phyloP scores from a whole-genome alignment of 2,888 invertebrate species.

The Drosophila greeni region DNA sequence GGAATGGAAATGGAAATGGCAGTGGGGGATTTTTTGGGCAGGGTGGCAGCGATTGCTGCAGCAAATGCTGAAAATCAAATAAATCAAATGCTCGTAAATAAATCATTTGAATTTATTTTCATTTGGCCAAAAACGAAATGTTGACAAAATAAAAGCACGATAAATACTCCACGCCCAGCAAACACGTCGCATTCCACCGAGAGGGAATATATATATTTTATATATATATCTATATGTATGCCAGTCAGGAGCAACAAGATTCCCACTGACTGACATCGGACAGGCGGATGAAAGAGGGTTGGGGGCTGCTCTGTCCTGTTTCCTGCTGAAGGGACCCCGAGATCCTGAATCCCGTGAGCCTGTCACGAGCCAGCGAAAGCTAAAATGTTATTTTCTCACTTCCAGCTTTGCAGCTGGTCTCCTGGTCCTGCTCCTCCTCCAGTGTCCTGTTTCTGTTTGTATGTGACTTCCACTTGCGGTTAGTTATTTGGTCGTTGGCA shows the following conservation, averaged over 20 bases:
- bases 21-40: conserved; percentile 6
- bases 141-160: conserved; percentile 72
- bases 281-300: conserved; percentile 32
- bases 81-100: conserved; percentile 77
- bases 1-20: neutral
- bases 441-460: conserved; percentile 23
- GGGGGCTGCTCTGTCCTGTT: neutral
- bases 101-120: conserved; percentile 77
- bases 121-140: conserved; percentile 57
- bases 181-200: conserved; percentile 14
- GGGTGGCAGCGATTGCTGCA: conserved; percentile 16
- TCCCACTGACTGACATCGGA: conserved; percentile 56
- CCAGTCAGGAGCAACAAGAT: conserved; percentile 27
- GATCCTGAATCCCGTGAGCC: conserved; percentile 22
- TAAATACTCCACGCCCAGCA: conserved; percentile 60
- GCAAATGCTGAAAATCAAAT: conserved; percentile 71
- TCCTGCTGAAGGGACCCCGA: conserved; percentile 8
- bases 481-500: conserved; percentile 54
- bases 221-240: conserved; percentile 8
- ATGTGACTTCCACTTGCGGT: conserved; percentile 60
- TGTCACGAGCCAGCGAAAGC: conserved; percentile 39
- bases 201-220: neutral
- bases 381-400: conserved; percentile 60
- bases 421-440: conserved; percentile 4
- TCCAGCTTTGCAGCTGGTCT: conserved; percentile 34